phyloP scores from a whole-genome alignment of 1,140 invertebrate species.

The Semibalanus balanoides region DNA sequence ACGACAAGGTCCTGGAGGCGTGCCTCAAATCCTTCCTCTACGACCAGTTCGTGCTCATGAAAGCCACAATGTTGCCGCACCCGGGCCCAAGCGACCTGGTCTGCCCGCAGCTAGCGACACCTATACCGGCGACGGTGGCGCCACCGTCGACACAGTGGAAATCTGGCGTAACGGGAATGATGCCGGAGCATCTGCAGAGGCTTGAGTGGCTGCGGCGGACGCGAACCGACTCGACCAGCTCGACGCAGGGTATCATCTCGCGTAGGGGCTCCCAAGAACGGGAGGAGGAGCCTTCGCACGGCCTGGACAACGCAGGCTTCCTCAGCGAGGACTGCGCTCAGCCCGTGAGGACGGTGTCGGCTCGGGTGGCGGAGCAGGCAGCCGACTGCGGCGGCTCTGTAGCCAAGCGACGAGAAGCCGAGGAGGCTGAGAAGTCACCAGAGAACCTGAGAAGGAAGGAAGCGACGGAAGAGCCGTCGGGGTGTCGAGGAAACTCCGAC shows the following conservation, averaged over 20 bases:
- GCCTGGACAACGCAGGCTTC: neutral
- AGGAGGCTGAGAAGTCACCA: neutral
- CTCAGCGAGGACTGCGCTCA: neutral
- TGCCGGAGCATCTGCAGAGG: neutral
- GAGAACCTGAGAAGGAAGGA: too few species aligned
- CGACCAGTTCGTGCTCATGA: neutral
- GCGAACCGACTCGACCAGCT: neutral
- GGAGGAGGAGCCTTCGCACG: too few species aligned
- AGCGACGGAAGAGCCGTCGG: too few species aligned
- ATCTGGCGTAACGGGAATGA: neutral
- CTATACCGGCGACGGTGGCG: neutral
- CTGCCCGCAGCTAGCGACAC: neutral
- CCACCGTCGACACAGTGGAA: neutral
- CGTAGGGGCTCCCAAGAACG: neutral
- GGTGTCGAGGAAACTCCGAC: too few species aligned
- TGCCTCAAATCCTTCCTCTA: neutral
- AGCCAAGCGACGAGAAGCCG: neutral
- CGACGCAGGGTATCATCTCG: neutral
- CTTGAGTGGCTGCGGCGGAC: neutral
- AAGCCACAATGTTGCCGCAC: neutral
- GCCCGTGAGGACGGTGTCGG: too few species aligned
- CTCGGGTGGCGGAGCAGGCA: neutral
- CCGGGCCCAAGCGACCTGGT: neutral
- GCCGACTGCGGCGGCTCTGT: neutral
- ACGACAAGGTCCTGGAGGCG: slow-evolving; percentile 8